Evolutionary conservation across 2,888 invertebrate genomes (phyloP), one percentile per base, ranked within the genome.

Genomic region (Lepeophtheirus nordmannii): DNA sequence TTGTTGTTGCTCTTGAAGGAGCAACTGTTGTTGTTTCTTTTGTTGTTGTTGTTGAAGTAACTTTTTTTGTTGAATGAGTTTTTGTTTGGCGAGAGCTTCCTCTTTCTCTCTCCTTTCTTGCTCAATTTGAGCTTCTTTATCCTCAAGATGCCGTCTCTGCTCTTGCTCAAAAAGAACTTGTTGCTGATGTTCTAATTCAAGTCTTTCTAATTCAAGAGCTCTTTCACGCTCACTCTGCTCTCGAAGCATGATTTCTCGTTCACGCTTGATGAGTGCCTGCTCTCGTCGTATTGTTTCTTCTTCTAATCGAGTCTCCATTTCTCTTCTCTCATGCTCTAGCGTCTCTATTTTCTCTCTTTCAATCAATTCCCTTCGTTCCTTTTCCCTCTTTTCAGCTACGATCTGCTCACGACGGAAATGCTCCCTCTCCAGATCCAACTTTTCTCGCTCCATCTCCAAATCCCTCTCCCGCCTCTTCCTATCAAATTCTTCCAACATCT

Each of bases 401-500:
- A 46, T 46, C 53, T 46, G 53, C 53, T 46, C 53, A 46, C 17
- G 53, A 46, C 53, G 53, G 53, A 46, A 46, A 46, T 46, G 53
- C 8, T 46, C 53, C 8, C 17, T 2, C 8, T 46, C 53, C 2
- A 46, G 1, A 14, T 46, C 53, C 53, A 46, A 8, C 8, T 46
- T 46, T 17, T 46, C 53, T 46, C 53, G 14, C 53, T 46, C 53
- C 53, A 46, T 46, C 1, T 46, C 53, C 53, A 46, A 17, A n/a
- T 46, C 53, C 9, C 37, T 58, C 9, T 30, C 59, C 9, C 59
- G 14, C 9, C 37, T 58, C 59, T 58, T 58, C 59, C 59, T 2
- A 1, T 58, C 59, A 23, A 40, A 37, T 17, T 60, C 59, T 60
- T 67, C 60, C 57, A 39, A 38, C n/a, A 58, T 67, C 20, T 65